Evolutionary conservation across 2,888 invertebrate genomes (phyloP), one percentile per base, ranked within the genome.

Genomic region (Ecliptopera silaceata): DNA sequence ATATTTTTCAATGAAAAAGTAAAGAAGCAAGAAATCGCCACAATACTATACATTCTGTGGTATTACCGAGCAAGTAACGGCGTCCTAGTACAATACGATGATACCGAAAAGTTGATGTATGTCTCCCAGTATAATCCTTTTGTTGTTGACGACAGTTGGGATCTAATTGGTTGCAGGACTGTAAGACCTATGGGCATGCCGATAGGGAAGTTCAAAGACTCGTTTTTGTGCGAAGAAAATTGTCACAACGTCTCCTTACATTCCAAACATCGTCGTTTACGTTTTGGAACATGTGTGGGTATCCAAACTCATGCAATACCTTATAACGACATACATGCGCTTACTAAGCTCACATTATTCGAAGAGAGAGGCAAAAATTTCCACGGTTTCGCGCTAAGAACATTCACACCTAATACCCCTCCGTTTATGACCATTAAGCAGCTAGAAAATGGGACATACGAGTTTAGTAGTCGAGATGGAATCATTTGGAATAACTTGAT

Each of bases 231-330:
- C 66, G 81, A 75, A 50, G 63, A 75, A 18, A 68, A 69, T 26
- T 88, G 88, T 53, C 64, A 74, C 4, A 87, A 85, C 49, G 73
- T 87, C 0, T 65, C 87, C 2, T 31, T 77, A 11, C 50, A 67
- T 34, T 81, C 87, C 2, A 76, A 75, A 56, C 57, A 79, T 2
- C 73, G 86, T 38, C 63, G 64, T 5, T 69, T 72, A 11, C 68
- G 80, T 59, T 70, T 87, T 3, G 88, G 88, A 3, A 86, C 85
- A 17, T 89, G 88, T 39, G 66, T 89, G 8, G 84, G 86, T 13
- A 74, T 75, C 55, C 69, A 76, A 20, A 80, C 76, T 6, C 46
- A 68, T 29, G 13, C 15, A 38, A 52, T 85, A 41, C 26, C 48
- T 2, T 82, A 80, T 39, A 61, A 62, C 13, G 63, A 74, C 2